These are phyloP conservation scores for Zaprionus bogoriensis DNA, from an alignment of 2,888 invertebrate genomes.

Conservation along the genomic window DNA sequence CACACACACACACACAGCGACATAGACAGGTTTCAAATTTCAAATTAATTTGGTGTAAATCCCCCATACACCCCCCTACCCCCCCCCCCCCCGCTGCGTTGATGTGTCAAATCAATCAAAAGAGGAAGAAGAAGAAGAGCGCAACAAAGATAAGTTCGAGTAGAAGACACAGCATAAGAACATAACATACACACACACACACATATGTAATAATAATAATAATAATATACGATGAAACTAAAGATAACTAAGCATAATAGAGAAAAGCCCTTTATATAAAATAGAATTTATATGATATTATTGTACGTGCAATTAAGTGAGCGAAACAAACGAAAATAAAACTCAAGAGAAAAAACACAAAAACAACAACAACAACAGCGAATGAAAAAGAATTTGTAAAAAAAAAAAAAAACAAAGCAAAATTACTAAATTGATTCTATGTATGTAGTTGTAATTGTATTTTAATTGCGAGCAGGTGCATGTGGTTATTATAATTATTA, in stretches of 20 bases:
- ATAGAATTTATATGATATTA: conserved; percentile 41
- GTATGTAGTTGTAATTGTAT: conserved; percentile 55
- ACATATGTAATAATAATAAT: neutral
- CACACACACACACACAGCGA: conserved; percentile 16
- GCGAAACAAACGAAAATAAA: neutral
- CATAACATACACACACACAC: neutral
- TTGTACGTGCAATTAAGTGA: conserved; percentile 66
- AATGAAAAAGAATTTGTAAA: neutral
- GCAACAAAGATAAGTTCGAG: conserved; percentile 10
- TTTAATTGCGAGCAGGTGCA: conserved; percentile 29
- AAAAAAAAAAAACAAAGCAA: conserved; percentile 3
- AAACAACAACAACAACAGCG: conserved; percentile 17
- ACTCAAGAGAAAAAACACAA: neutral
- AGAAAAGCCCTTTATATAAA: conserved; percentile 14
- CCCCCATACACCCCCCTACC: no score
- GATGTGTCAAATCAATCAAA: no score
- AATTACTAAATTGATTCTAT: conserved; percentile 31
- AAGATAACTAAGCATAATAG: conserved; percentile 8
- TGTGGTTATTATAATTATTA: conserved; percentile 13
- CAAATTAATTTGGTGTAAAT: conserved; percentile 30
- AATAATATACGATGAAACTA: neutral
- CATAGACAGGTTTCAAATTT: conserved; percentile 68
- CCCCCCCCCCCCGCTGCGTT: no score
- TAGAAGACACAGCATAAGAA: neutral
- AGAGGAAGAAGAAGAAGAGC: conserved; percentile 31